Evolutionary conservation across 2,888 invertebrate species (phyloP), one percentile per base, ranked within the genome.

Genomic region (Pegoplata infirma): DNA sequence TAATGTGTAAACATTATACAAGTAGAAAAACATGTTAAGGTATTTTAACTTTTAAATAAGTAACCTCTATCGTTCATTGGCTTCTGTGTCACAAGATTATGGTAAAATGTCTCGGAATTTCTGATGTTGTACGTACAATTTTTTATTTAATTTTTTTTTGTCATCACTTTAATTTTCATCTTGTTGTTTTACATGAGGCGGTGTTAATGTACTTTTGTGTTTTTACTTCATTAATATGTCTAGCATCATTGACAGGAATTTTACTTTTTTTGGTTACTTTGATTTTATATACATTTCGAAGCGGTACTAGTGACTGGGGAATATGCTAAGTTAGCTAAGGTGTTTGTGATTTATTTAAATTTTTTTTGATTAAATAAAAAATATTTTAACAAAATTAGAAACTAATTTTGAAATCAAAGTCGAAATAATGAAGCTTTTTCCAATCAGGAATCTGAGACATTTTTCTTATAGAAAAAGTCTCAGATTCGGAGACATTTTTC

Each of bases 211-310:
- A 66, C 17, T 76, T 53, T 53, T 46, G 64, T 66, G 40, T 55
- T 66, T 61, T 67, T 67, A 55, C 49, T 61, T 77, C 67, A 67
- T 77, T 77, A 77, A 49, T 47, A 67, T 77, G 76, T 63, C 63
- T 53, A 63, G 25, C 56, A 40, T 69, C 58, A 44, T 51, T 55
- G 63, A n/a, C n/a, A 67, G 32, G 17, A 55, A 44, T 21, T 64
- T 55, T 25, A 25, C 14, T 25, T 36, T n/a, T n/a, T n/a, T n/a
- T n/a, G n/a, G n/a, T 14, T 21, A 19, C 23, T 23, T 12, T 7
- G 10, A 40, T 19, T 23, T 59, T 51, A 28, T 16, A 3, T 47
- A 8, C 19, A 47, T 16, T 47, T 8, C 17, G 8, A n/a, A n/a
- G n/a, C n/a, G n/a, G 5, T 25, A 5, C 25, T n/a, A 5, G 5